Percentiles rank a stretch among this genome's conserved stretches.
phyloP scores from a whole-genome alignment of 2,888 invertebrate species.

The Heteromyza rotundicornis region DNA sequence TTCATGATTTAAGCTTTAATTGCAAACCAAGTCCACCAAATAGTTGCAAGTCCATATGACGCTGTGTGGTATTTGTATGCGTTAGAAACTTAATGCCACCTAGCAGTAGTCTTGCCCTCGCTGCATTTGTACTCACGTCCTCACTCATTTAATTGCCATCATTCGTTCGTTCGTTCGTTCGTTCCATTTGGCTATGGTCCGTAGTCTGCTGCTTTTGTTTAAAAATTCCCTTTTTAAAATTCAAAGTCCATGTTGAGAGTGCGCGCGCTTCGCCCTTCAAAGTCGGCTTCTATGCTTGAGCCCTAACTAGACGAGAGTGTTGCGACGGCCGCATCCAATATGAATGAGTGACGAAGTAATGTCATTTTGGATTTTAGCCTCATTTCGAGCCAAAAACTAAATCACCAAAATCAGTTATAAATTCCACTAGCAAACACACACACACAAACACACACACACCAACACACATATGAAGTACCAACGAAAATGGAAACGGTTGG shows the following conservation, averaged over 20 bases:
- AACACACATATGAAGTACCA: too few relatives aligned
- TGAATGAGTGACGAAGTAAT: constrained; percentile 3
- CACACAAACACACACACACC: too few relatives aligned
- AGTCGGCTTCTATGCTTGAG: background rate
- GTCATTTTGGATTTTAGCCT: constrained; percentile 2
- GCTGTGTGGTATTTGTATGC: too few relatives aligned
- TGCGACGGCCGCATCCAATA: background rate
- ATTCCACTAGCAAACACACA: constrained; percentile 38
- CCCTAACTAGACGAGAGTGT: background rate
- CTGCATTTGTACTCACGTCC: background rate
- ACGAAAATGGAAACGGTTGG: background rate
- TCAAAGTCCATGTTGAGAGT: background rate
- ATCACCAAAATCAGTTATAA: constrained; percentile 54
- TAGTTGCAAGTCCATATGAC: too few relatives aligned
- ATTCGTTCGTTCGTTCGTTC: background rate
- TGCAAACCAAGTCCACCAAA: too few relatives aligned
- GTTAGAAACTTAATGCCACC: too few relatives aligned
- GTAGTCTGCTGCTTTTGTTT: too few relatives aligned
- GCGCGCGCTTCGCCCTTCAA: background rate
- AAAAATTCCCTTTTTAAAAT: background rate
- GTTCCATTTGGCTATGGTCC: background rate
- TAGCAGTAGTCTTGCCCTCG: background rate
- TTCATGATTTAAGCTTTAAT: too few relatives aligned
- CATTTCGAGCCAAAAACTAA: constrained; percentile 30
- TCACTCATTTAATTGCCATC: background rate